Conservation (phyloP, 1,140 invertebrate species). For the Mercenaria mercenaria region DNA sequence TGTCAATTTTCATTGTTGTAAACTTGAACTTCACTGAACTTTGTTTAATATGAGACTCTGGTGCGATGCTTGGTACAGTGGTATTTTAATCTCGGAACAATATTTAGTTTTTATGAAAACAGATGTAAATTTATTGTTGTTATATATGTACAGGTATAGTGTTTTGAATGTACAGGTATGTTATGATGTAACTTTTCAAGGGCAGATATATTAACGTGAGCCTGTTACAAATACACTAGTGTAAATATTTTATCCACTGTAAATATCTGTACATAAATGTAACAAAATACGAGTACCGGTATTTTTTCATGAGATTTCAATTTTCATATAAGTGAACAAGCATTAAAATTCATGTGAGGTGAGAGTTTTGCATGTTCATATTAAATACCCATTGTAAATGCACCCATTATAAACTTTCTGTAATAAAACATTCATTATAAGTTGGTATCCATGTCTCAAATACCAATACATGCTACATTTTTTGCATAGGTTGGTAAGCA, state of each 20-base stretch:
- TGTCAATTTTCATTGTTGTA: too few relatives aligned
- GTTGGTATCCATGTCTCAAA: too few relatives aligned
- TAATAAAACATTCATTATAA: too few relatives aligned
- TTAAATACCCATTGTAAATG: not conserved
- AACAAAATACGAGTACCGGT: not conserved
- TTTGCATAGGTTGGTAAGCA: too few relatives aligned
- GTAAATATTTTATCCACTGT: not conserved
- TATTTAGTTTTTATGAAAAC: too few relatives aligned
- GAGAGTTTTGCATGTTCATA: not conserved
- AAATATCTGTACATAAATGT: not conserved
- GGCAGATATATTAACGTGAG: not conserved
- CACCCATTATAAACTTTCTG: too few relatives aligned
- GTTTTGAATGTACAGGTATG: not conserved
- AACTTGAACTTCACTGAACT: too few relatives aligned
- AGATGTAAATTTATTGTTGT: not conserved
- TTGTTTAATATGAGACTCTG: too few relatives aligned
- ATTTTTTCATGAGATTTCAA: slow-evolving; percentile 4
- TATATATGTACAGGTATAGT: not conserved
- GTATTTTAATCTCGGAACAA: too few relatives aligned
- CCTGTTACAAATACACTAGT: not conserved
- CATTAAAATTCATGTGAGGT: not conserved
- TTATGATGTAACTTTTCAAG: not conserved
- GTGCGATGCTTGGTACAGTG: too few relatives aligned
- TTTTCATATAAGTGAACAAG: not conserved
- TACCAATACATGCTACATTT: too few relatives aligned